Percentiles rank a stretch among this genome's conserved stretches.
Conservation (phyloP, 1,140 invertebrate genomes). For the Vanessa tameamea region DNA sequence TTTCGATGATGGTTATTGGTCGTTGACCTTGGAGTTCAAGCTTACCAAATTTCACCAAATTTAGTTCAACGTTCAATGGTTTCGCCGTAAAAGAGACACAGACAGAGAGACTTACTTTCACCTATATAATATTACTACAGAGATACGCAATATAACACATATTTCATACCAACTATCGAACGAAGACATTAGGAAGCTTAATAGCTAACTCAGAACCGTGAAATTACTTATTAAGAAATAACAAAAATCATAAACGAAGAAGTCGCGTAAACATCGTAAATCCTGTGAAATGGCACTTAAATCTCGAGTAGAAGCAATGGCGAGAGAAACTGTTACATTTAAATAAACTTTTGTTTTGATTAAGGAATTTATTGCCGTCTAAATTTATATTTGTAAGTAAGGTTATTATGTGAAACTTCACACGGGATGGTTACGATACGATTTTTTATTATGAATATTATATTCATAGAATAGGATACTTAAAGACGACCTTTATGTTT, state of each 20-base stretch:
- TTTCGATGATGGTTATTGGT: too few species aligned
- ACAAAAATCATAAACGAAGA: slow-evolving; percentile 23
- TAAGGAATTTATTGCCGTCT: slow-evolving; percentile 30
- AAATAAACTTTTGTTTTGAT: slow-evolving; percentile 36
- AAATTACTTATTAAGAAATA: slow-evolving; percentile 10
- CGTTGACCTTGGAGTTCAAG: too few species aligned
- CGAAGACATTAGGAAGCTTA: neutral
- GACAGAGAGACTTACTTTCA: too few species aligned
- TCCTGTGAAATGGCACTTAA: slow-evolving; percentile 30
- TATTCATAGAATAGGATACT: too few species aligned
- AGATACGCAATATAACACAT: too few species aligned
- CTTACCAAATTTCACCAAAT: too few species aligned
- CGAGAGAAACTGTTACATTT: slow-evolving; percentile 21
- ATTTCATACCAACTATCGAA: neutral
- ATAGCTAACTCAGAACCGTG: neutral
- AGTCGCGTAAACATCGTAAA: slow-evolving; percentile 31
- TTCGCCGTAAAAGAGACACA: too few species aligned
- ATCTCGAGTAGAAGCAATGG: slow-evolving; percentile 24
- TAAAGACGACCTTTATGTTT: neutral
- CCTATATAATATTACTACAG: too few species aligned
- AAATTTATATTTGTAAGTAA: slow-evolving; percentile 23
- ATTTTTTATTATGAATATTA: neutral
- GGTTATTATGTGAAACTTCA: neutral
- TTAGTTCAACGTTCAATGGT: too few species aligned
- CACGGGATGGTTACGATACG: neutral